Evolutionary conservation across 2,888 invertebrate species (phyloP), one percentile per base, ranked within the genome.

Genomic region (Ormia ochracea): DNA sequence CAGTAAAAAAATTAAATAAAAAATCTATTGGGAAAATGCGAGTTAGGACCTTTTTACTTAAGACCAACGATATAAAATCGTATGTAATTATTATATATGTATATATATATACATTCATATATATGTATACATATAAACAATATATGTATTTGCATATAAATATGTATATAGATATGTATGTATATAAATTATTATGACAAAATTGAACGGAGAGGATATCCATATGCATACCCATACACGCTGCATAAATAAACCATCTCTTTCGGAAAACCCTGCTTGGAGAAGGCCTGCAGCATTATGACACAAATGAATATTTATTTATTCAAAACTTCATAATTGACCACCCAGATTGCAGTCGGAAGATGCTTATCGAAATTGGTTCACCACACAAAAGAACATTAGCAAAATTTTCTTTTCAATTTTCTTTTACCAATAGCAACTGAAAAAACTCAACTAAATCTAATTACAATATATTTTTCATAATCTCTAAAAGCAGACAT

Each of bases 291-390:
- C 36, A 21, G 48, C 31, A 38, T 59, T 26, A 33, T 12, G 26
- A 17, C 50, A 43, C 41, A 56, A 58, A 68, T 68, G 43, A 68
- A 75, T 76, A 76, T 69, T 61, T 63, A 76, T 76, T 48, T 69
- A 69, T 69, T 69, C 63, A 69, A 61, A 63, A 28, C 48, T 63
- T 69, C 61, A 54, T 69, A 76, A 76, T 76, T 76, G 69, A 36
- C 69, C 63, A 63, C 63, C 12, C 12, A 33, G 23, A 14, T 23
- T 41, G 12, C 23, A 6, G 41, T 28, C 21, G n/a, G 23, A 52
- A 72, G 70, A 72, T 72, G 50, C 17, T 41, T 72, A 61, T 59
- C 75, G 17, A 68, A 50, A 59, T 61, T 54, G 45, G 21, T 43
- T 69, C 31, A 31, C 28, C 56, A 48, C 38, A 59, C n/a, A 41